Evolutionary conservation across 2,888 invertebrate genomes (phyloP).

Genomic region (Oscheius myriophilus): DNA sequence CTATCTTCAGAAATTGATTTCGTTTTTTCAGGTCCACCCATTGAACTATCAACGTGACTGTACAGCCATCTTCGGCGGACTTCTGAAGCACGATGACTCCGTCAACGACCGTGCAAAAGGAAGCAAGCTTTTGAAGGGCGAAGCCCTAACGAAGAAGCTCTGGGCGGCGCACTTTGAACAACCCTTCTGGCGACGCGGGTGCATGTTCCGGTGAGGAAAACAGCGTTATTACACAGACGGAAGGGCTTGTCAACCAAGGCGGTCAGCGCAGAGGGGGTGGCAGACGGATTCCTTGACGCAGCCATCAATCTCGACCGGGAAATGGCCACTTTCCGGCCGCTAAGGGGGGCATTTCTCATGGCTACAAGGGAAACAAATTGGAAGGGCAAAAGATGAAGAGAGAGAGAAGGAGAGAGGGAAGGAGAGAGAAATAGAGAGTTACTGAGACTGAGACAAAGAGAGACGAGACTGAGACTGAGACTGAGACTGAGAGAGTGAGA

Average conservation of each 20-base stretch:
- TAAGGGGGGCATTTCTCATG: not conserved
- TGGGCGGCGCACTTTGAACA: constrained; percentile 72
- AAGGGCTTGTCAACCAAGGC: constrained; percentile 3
- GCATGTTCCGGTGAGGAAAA: constrained; percentile 71
- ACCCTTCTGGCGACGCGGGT: constrained; percentile 71
- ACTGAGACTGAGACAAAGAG: no score
- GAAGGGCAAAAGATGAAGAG: not conserved
- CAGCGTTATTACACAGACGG: constrained; percentile 18
- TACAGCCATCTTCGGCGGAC: constrained; percentile 65
- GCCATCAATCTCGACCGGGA: not conserved
- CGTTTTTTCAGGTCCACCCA: constrained; percentile 67
- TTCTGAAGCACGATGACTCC: constrained; percentile 74
- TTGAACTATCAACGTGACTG: constrained; percentile 63
- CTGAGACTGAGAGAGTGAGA: no score
- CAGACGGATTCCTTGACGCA: not conserved
- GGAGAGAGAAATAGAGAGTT: not conserved
- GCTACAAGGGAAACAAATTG: not conserved
- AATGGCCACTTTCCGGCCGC: constrained; percentile 1
- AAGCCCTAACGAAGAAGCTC: constrained; percentile 72
- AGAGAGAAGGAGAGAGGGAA: no score
- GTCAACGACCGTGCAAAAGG: constrained; percentile 72
- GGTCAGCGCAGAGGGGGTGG: not conserved
- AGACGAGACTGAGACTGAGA: no score
- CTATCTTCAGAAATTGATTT: no score
- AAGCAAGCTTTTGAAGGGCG: constrained; percentile 72